Percentiles rank a stretch among this genome's conserved stretches.
Evolutionary conservation across 2,113 vertebrate genomes (phyloP).

Genomic region (Saimiri boliviensis): DNA sequence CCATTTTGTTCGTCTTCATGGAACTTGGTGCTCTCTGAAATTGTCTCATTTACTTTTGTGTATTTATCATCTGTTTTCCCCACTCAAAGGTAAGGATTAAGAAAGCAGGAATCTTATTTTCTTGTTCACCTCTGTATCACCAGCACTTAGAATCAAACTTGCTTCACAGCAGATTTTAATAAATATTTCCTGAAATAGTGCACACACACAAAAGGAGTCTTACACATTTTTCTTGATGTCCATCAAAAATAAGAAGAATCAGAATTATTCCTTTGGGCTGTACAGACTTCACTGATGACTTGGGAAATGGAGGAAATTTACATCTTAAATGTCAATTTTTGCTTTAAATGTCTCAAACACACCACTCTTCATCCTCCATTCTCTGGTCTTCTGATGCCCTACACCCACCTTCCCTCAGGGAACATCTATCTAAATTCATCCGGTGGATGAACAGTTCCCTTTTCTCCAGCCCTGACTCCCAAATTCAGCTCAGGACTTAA

Average conservation of each 20-base stretch:
- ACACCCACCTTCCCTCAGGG: fast-evolving
- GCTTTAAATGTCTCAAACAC: background rate
- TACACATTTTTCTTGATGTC: background rate
- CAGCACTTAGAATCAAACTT: background rate
- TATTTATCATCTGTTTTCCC: background rate
- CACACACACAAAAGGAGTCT: background rate
- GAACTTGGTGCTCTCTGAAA: background rate
- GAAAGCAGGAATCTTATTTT: background rate
- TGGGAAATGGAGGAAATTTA: background rate
- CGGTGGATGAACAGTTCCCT: no score
- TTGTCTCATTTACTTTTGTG: background rate
- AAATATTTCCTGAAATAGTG: background rate
- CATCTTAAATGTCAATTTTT: background rate
- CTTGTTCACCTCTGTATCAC: background rate
- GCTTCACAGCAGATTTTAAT: background rate
- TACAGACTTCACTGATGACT: no score
- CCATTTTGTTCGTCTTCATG: background rate
- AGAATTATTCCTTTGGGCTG: background rate
- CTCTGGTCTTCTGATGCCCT: background rate
- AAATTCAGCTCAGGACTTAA: background rate
- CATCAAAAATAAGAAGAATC: background rate
- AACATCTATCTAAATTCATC: no score
- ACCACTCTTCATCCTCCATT: no score
- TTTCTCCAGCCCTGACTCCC: background rate
- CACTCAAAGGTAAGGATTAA: background rate